phyloP scores from a whole-genome alignment of 2,797 vertebrate genomes.

The Psittacula echo region DNA sequence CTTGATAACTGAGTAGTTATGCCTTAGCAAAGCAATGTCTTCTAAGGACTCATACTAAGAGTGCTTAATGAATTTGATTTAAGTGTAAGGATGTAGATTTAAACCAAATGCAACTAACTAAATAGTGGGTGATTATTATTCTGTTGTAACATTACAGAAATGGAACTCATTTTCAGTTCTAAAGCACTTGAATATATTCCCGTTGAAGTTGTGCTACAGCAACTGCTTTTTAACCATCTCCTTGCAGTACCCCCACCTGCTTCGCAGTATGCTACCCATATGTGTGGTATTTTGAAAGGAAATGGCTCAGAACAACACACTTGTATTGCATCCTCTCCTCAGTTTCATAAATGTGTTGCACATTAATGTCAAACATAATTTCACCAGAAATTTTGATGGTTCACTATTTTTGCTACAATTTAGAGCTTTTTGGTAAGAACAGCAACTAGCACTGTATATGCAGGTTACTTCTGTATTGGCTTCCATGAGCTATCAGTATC shows the following conservation, averaged over 20 bases:
- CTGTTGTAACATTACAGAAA: neutral
- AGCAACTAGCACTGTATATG: neutral
- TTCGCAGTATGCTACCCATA: fast-evolving
- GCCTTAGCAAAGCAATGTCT: neutral
- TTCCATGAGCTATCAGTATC: neutral
- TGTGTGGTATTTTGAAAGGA: neutral
- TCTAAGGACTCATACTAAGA: neutral
- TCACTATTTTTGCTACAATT: neutral
- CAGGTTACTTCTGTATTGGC: neutral
- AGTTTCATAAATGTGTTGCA: neutral
- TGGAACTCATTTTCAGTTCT: neutral
- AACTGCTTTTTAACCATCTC: neutral
- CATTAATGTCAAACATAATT: neutral
- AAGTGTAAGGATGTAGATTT: neutral
- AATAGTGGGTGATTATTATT: neutral
- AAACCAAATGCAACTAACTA: neutral
- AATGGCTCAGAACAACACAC: neutral
- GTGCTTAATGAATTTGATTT: neutral
- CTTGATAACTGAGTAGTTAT: neutral
- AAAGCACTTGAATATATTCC: neutral
- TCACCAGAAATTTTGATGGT: neutral
- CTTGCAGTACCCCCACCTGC: neutral
- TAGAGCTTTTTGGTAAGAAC: neutral
- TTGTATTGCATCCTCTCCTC: neutral
- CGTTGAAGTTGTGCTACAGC: neutral